Conservation (phyloP, 2,888 invertebrate species). For the Icerya purchasi region DNA sequence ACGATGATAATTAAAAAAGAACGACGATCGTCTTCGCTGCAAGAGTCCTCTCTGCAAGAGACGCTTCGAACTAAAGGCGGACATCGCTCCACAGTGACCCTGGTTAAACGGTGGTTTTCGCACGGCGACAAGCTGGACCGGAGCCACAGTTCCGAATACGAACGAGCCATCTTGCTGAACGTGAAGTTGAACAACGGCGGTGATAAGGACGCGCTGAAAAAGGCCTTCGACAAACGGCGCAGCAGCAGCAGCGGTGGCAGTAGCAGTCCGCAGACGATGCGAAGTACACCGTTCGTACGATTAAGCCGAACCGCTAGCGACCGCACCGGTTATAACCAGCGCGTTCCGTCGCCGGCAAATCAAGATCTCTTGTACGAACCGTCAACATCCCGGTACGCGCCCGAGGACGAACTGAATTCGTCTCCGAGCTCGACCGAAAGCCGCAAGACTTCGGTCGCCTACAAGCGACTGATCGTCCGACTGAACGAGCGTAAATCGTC, state of each 20-base stretch:
- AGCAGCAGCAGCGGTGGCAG: neutral
- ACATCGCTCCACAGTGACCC: neutral
- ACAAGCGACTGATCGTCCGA: too few relatives aligned
- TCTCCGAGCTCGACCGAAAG: too few relatives aligned
- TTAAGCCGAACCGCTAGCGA: too few relatives aligned
- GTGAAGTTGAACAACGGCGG: neutral
- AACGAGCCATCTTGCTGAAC: neutral
- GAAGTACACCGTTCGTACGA: too few relatives aligned
- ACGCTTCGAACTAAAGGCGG: neutral
- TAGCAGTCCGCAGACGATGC: neutral
- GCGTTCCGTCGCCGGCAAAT: conserved; percentile 30
- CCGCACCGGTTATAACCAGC: conserved; percentile 26
- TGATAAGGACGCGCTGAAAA: neutral
- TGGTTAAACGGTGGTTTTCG: neutral
- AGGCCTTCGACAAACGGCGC: neutral
- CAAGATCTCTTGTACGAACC: conserved; percentile 23
- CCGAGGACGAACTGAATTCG: too few relatives aligned
- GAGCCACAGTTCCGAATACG: neutral
- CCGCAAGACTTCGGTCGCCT: too few relatives aligned
- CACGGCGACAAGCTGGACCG: neutral
- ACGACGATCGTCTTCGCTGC: neutral
- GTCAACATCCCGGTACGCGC: conserved; percentile 4
- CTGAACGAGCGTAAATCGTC: too few relatives aligned
- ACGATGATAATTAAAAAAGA: neutral
- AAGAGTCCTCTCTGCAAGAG: neutral